phyloP scores from a whole-genome alignment of 2,113 vertebrate species.

The Thunnus thynnus region DNA sequence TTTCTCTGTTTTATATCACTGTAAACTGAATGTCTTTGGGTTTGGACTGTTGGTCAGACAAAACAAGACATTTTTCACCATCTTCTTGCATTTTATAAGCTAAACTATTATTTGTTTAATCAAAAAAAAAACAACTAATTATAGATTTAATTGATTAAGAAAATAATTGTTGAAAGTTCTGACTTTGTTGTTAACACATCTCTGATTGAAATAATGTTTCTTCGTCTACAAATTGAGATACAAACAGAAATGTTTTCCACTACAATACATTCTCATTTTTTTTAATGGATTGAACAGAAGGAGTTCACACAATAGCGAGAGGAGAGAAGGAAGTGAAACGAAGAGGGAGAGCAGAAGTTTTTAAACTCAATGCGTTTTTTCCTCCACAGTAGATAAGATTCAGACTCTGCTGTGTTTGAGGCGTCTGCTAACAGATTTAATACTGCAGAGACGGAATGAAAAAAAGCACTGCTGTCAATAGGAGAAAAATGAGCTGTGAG shows the following conservation, averaged over 20 bases:
- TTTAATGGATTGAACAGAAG: not conserved
- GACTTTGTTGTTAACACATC: too few relatives aligned
- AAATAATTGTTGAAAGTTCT: too few relatives aligned
- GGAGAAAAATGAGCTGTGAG: conserved; percentile 65
- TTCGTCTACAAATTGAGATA: not conserved
- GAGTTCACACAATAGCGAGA: not conserved
- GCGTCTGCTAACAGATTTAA: conserved; percentile 44
- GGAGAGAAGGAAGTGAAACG: not conserved
- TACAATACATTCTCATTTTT: not conserved
- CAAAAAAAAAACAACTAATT: too few relatives aligned
- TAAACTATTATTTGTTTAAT: too few relatives aligned
- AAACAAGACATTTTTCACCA: too few relatives aligned
- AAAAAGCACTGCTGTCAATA: conserved; percentile 56
- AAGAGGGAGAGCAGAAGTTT: conserved; percentile 3
- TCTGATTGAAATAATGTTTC: not conserved
- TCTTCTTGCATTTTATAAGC: too few relatives aligned
- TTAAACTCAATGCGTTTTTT: not conserved
- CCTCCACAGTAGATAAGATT: conserved; percentile 11
- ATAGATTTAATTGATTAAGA: too few relatives aligned
- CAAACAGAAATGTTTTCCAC: not conserved
- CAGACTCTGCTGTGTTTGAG: conserved; percentile 14
- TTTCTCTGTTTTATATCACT: too few relatives aligned
- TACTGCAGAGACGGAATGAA: conserved; percentile 37
- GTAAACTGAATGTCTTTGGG: too few relatives aligned
- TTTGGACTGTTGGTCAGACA: too few relatives aligned